Percentiles rank a stretch among this genome's conserved stretches.
These are phyloP conservation scores for Drosophila funebris DNA, from an alignment of 1,140 invertebrate species.

Conservation along the genomic window DNA sequence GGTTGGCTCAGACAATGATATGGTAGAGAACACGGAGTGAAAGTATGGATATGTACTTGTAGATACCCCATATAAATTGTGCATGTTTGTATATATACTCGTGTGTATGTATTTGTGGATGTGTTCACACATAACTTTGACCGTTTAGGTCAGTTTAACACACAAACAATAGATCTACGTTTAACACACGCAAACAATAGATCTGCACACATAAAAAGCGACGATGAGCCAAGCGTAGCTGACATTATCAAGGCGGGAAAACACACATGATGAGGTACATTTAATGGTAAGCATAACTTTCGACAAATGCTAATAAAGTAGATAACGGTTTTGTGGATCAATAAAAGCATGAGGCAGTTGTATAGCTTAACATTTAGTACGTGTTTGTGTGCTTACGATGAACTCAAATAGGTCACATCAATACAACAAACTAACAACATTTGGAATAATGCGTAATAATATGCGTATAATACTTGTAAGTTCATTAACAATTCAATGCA, in stretches of 20 bases:
- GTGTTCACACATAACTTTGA: neutral
- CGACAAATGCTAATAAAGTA: constrained; percentile 2
- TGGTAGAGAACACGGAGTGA: constrained; percentile 15
- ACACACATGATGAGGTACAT: neutral
- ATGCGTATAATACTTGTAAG: neutral
- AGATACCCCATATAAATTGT: neutral
- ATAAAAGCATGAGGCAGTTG: neutral
- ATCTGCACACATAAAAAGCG: constrained; percentile 1
- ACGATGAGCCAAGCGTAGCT: constrained; percentile 1
- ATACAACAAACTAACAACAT: neutral
- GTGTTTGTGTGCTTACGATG: neutral
- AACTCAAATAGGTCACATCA: neutral
- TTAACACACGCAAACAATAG: constrained; percentile 29
- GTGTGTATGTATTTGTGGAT: neutral
- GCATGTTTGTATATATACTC: neutral
- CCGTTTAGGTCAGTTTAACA: constrained; percentile 29
- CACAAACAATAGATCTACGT: constrained; percentile 22
- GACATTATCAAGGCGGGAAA: constrained; percentile 12
- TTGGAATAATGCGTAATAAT: neutral
- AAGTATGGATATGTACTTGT: neutral
- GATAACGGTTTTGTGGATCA: constrained; percentile 12
- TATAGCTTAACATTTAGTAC: neutral
- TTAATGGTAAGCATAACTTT: constrained; percentile 7
- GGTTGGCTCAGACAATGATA: neutral
- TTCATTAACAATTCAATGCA: neutral